These are phyloP conservation scores for Phalloptychus januarius DNA, from an alignment of 2,797 vertebrate species.

Conservation along the genomic window DNA sequence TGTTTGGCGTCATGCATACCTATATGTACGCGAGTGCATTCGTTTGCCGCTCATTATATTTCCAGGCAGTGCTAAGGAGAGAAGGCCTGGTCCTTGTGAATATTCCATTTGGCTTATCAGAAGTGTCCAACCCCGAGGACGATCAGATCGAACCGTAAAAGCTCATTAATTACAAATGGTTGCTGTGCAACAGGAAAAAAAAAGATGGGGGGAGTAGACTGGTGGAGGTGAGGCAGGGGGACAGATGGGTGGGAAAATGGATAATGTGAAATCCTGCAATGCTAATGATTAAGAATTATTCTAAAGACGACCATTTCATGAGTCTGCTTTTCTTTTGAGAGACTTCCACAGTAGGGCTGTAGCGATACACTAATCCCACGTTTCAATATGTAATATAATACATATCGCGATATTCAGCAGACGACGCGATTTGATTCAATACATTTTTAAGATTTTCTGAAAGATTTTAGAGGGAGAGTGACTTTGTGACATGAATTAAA, in stretches of 20 bases:
- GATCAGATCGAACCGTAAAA: conserved; percentile 81
- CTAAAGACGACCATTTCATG: not conserved
- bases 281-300: conserved; percentile 38
- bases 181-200: conserved; percentile 64
- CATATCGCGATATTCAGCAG: too few species aligned
- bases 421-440: too few species aligned
- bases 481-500: too few species aligned
- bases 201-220: conserved; percentile 4
- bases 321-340: not conserved
- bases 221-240: conserved; percentile 37
- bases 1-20: conserved; percentile 11
- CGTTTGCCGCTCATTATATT: conserved; percentile 77
- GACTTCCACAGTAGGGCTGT: too few species aligned
- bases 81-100: conserved; percentile 61
- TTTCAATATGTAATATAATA: too few species aligned
- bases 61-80: conserved; percentile 65
- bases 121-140: conserved; percentile 76
- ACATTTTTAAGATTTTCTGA: too few species aligned
- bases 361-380: too few species aligned
- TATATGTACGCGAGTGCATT: conserved; percentile 30
- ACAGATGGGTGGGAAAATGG: conserved; percentile 36
- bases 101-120: conserved; percentile 79
- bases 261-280: conserved; percentile 30
- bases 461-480: too few species aligned
- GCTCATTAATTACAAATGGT: conserved; percentile 80